Percentiles rank a stretch among this genome's conserved stretches.
These are phyloP conservation scores for Halcyon chelicuti DNA, from an alignment of 2,797 vertebrate species.

Conservation along the genomic window DNA sequence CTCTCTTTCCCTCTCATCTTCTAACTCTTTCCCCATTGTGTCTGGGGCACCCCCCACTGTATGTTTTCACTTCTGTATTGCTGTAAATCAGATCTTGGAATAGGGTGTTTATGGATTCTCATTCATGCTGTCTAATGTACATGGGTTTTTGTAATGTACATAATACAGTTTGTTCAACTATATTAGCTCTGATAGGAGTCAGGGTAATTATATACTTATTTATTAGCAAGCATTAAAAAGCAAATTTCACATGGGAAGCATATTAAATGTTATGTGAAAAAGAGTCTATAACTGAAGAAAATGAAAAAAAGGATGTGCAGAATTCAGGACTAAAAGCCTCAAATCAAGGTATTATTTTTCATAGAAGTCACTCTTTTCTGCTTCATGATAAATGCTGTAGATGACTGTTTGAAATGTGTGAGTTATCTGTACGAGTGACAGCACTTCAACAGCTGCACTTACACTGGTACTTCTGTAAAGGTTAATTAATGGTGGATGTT, in stretches of 20 bases:
- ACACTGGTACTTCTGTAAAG: neutral
- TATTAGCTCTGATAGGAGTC: neutral
- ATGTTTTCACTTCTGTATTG: neutral
- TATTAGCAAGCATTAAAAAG: neutral
- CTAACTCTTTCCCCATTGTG: rapidly evolving
- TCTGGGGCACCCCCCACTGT: neutral
- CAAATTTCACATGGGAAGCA: neutral
- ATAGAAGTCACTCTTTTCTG: neutral
- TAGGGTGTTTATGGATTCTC: neutral
- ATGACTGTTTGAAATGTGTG: slow-evolving; percentile 32
- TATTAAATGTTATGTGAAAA: neutral
- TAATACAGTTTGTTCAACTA: neutral
- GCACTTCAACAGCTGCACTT: neutral
- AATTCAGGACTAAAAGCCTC: neutral
- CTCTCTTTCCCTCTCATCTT: neutral
- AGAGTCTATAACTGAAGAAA: neutral
- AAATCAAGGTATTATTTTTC: neutral
- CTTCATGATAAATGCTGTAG: neutral
- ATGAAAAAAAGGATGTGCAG: neutral
- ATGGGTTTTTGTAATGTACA: neutral
- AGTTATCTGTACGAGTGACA: slow-evolving; percentile 67
- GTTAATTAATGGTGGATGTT: slow-evolving; percentile 26
- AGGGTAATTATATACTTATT: slow-evolving; percentile 2
- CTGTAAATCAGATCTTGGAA: neutral
- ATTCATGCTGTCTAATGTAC: neutral